Base-by-base conservation (phyloP, 2,797 vertebrate species). In the Chaetophractus vellerosus region DNA sequence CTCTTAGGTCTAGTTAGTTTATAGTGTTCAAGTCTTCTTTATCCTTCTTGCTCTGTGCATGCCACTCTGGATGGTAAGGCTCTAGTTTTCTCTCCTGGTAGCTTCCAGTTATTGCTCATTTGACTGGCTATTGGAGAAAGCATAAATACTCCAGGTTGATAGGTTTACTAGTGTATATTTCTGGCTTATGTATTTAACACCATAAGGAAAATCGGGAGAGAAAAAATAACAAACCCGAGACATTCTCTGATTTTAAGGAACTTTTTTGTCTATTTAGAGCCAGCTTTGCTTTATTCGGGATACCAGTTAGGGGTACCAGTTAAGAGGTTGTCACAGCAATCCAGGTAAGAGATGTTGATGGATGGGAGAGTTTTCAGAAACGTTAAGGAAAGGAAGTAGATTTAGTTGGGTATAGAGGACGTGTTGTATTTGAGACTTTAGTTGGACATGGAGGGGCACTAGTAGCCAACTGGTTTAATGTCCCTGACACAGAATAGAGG, bases 191-290 rank as follows among this genome's bases (percentile, higher is more conserved):
- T 84, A 52, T 83, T 83, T 88, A 52, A 72, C 88, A 59, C 23
- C 9, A 31, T 48, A 84, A 48, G 72, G 66, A 88, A 94, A 88
- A 84, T 36, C 45, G 7, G 10, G 11, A 41, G 45, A 23, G 79
- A 87, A 48, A 55, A 64, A 59, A 23, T 14, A 38, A 38, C 38
- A 38, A 38, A 38, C 38, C 61, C n/a, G 69, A 86, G 50, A 66
- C 26, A 76, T 24, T 45, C 28, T 79, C 57, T 79, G 28, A 74
- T 80, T 79, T 79, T 84, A 88, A 88, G 66, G 59, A 84, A 61
- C 21, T 66, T 83, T 38, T 11, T 28, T 76, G 6, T 72, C 18
- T 69, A 64, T 24, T 69, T 76, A 88, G 28, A 69, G 33, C 52
- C 45, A 71, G 31, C 21, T 82, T 59, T 88, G 23, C 26, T 83